Conservation (phyloP, 2,888 invertebrate genomes). For the Drosophila lutescens region DNA sequence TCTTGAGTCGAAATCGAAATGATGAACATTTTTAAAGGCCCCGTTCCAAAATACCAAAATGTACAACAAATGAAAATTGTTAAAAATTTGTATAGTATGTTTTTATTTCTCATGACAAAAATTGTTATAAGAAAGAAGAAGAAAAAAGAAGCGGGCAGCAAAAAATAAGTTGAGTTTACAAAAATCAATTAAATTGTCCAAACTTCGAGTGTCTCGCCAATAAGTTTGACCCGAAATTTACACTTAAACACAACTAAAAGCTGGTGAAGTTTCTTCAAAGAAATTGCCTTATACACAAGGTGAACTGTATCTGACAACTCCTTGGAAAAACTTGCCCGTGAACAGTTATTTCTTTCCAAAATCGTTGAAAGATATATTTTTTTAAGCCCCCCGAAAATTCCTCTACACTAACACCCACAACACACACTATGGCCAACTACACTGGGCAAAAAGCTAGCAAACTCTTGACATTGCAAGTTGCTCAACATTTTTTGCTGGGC, state of each 20-base stretch:
- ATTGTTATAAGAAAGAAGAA: conserved; percentile 51
- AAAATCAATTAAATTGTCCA: conserved; percentile 32
- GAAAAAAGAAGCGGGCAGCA: conserved; percentile 1
- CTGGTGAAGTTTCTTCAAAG: conserved; percentile 1
- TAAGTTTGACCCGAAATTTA: conserved; percentile 31
- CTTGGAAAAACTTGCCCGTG: neutral
- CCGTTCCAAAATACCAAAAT: conserved; percentile 64
- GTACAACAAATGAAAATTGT: conserved; percentile 56
- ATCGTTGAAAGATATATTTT: conserved; percentile 19
- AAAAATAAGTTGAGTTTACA: conserved; percentile 15
- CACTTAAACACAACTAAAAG: conserved; percentile 6
- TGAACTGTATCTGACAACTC: neutral
- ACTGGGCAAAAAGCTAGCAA: conserved; percentile 45
- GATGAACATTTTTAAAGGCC: conserved; percentile 1
- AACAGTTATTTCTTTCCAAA: conserved; percentile 17
- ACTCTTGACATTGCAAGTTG: conserved; percentile 60
- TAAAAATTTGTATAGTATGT: conserved; percentile 36
- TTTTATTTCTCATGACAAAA: conserved; percentile 52
- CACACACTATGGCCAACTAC: conserved; percentile 26
- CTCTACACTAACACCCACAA: conserved; percentile 19
- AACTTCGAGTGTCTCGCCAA: conserved; percentile 16
- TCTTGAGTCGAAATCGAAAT: conserved; percentile 31
- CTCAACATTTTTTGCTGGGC: conserved; percentile 68
- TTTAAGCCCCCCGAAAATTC: conserved; percentile 24
- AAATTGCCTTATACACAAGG: neutral